Evolutionary conservation across 2,888 invertebrate genomes (phyloP), one percentile per base, ranked within the genome.

Genomic region (Agrotis clavis): DNA sequence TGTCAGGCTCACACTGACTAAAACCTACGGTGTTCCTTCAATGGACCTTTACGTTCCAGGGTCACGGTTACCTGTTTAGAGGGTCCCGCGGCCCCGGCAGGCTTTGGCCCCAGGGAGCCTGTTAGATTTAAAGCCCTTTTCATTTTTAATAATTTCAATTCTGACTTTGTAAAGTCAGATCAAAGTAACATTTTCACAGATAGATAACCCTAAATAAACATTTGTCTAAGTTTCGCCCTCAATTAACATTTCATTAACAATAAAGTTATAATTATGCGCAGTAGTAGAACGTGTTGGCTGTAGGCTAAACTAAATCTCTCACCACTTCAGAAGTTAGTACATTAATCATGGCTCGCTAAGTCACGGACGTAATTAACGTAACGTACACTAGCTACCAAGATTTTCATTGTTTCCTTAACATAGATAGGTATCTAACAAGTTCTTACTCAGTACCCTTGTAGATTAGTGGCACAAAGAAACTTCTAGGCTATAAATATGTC

Each of bases 301-400:
- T 67, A 62, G 48, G 11, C 25, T 7, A 25, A 70, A 59, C 68
- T 76, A 71, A 82, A 78, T 78, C 77, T 72, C 68, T 83, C 60
- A 68, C 79, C 73, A 75, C 72, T 81, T 74, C 47, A 63, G 45
- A 84, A 84, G 61, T 82, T 82, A 41, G 18, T 18, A 69, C 83
- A 79, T 82, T 82, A 82, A 82, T 81, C 71, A 81, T 62, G 59
- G 35, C 30, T 19, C 48, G 63, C 51, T 57, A 67, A 74, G 68
- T 71, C 79, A 69, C 67, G 59, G 62, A 72, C 48, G 63, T 78
- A 78, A 82, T 82, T 78, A n/a, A n/a, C n/a, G n/a, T n/a, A n/a
- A n/a, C n/a, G n/a, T n/a, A 73, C 45, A 25, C 69, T 77, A 16
- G 35, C 51, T 63, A 21, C 54, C 53, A 41, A 51, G 54, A 51